A percentile compares a stretch with the other conserved stretches of the same genome.
Evolutionary conservation across 2,113 vertebrate genomes (phyloP).

Genomic region (Shinisaurus crocodilurus): DNA sequence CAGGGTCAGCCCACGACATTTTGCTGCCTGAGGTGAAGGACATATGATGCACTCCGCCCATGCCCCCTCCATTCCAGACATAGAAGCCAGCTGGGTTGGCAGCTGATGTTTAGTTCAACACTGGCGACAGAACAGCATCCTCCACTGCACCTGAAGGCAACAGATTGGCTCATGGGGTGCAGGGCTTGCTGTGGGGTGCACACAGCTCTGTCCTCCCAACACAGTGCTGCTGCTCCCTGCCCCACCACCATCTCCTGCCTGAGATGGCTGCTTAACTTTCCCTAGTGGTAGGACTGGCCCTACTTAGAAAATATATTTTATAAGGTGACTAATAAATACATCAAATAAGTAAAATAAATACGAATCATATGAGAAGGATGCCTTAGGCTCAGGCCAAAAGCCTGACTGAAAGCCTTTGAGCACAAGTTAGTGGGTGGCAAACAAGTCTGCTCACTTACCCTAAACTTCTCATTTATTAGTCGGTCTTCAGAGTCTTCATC

Average conservation of each 20-base stretch:
- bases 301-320: background rate
- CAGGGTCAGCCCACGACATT: background rate
- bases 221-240: background rate
- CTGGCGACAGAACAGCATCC: background rate
- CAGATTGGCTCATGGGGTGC: background rate
- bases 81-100: background rate
- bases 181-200: background rate
- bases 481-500: conserved; percentile 95
- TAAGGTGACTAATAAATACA: background rate
- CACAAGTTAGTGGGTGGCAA: accelerated
- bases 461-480: conserved; percentile 94
- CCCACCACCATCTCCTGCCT: background rate
- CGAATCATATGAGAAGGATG: background rate
- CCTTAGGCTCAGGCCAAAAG: background rate
- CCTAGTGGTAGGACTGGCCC: background rate
- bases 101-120: too few species aligned
- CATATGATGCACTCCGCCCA: background rate
- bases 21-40: background rate
- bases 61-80: background rate
- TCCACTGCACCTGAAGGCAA: background rate
- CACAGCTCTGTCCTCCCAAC: background rate
- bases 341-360: background rate
- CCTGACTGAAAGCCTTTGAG: background rate
- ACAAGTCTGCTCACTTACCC: conserved; percentile 75
- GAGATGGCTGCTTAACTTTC: background rate